A percentile compares a stretch with the other conserved stretches of the same genome.
Evolutionary conservation across 1,140 invertebrate genomes (phyloP).

Genomic region (Agrilus planipennis): DNA sequence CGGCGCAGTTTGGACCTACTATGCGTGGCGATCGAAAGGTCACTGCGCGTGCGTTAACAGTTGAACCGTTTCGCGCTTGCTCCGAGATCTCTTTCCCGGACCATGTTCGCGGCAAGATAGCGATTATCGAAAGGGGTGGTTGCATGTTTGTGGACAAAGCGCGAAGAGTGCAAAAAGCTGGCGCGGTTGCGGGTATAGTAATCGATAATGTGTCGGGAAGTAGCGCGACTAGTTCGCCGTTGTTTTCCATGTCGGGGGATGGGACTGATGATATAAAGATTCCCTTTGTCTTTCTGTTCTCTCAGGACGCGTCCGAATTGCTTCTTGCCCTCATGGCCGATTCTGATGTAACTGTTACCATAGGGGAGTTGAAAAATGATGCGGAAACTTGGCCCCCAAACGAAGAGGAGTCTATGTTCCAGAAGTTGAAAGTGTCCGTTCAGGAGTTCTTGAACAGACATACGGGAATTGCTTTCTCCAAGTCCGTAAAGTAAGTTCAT

Average conservation of each 20-base stretch:
- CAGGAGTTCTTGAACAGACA: slow-evolving; percentile 34
- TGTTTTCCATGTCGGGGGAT: slow-evolving; percentile 96
- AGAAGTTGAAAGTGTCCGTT: slow-evolving; percentile 32
- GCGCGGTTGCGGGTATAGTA: slow-evolving; percentile 76
- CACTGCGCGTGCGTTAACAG: slow-evolving; percentile 47
- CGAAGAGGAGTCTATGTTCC: slow-evolving; percentile 31
- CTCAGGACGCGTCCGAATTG: slow-evolving; percentile 59
- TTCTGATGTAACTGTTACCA: slow-evolving; percentile 38
- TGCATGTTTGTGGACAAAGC: slow-evolving; percentile 97
- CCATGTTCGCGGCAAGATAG: slow-evolving; percentile 62
- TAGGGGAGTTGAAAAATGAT: slow-evolving; percentile 37
- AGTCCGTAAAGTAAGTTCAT: no score
- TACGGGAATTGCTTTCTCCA: slow-evolving; percentile 27
- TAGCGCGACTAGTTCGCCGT: slow-evolving; percentile 55
- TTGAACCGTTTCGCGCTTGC: slow-evolving; percentile 60
- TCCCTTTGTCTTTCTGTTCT: slow-evolving; percentile 84
- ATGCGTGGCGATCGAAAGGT: slow-evolving; percentile 48
- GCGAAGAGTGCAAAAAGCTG: slow-evolving; percentile 66
- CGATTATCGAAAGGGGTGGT: slow-evolving; percentile 72
- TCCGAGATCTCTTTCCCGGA: slow-evolving; percentile 46
- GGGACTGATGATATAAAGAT: slow-evolving; percentile 79
- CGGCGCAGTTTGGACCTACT: slow-evolving; percentile 82
- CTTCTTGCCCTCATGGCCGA: slow-evolving; percentile 41
- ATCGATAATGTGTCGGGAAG: slow-evolving; percentile 74
- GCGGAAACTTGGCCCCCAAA: slow-evolving; percentile 16